Base-by-base conservation (phyloP, 2,888 invertebrate species). In the Phania funesta region DNA sequence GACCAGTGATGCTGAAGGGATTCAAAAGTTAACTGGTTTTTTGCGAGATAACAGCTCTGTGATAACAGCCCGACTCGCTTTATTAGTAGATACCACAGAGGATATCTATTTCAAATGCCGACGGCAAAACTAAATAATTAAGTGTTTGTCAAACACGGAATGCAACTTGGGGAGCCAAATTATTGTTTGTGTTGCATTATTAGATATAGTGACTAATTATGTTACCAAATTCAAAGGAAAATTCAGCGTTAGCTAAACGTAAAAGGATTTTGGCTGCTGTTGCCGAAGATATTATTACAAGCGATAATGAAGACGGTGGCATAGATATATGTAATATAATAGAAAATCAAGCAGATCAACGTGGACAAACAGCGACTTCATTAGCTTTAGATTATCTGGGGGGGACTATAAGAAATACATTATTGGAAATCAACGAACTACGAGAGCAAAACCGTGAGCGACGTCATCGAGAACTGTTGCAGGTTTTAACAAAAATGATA, bases 401-500 rank as follows among this genome's bases (percentile, higher is more conserved):
- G 8, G 76, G 80, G n/a, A 84, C 85, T 2, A 84, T 86, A 58
- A 76, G 83, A 20, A 64, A 50, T 11, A 85, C 85, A 6, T 56
- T 86, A 35, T 32, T 86, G n/a, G 85, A 86, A 68, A 85, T 86
- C 13, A 80, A 83, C 56, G 83, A 83, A 48, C 80, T 83, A 2
- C 80, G 84, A n/a, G 86, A 86, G 54, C 71, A 77, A n/a, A 83
- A 84, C 50, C 78, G 75, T 11, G 85, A 86, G 18, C 80, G 86
- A 2, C 75, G 85, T 0, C 86, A 86, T 64, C 68, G 56, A 20
- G 86, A 86, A 52, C 41, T 85, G 5, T 64, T 86, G 56, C 35
- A 73, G 0, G 16, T 84, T 11, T 54, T 79, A 41, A 80, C 9
- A 16, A 67, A 26, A 20, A 46, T 62, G 29, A 58, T 46, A 13